Evolutionary conservation across 2,888 invertebrate genomes (phyloP).

Genomic region (Leptopterna dolabrata): DNA sequence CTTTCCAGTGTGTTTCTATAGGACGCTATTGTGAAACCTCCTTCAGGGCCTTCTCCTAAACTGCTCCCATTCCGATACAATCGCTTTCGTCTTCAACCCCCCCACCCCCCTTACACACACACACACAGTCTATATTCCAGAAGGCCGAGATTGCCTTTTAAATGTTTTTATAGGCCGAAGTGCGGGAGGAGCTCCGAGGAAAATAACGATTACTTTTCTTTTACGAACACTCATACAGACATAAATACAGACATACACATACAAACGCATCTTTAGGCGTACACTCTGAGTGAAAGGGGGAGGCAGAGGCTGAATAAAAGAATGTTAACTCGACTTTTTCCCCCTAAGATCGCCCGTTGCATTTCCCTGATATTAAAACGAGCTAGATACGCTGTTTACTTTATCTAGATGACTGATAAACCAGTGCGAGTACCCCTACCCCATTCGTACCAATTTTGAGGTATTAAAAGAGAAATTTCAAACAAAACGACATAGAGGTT

Average conservation of each 20-base stretch:
- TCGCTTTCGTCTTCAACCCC: not conserved
- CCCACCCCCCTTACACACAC: not conserved
- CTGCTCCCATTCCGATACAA: conserved; percentile 26
- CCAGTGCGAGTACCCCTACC: too few relatives aligned
- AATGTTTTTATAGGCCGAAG: conserved; percentile 29
- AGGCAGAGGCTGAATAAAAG: not conserved
- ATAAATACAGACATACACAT: not conserved
- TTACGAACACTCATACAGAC: not conserved
- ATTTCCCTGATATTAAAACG: not conserved
- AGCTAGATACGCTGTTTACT: too few relatives aligned
- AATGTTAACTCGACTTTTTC: conserved; percentile 9
- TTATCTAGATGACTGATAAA: too few relatives aligned
- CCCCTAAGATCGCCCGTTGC: not conserved
- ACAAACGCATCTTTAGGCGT: not conserved
- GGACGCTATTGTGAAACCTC: conserved; percentile 20
- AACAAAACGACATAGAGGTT: too few relatives aligned
- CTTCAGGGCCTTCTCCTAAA: not conserved
- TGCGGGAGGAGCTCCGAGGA: conserved; percentile 12
- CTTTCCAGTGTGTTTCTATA: conserved; percentile 14
- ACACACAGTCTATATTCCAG: not conserved
- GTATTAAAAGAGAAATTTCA: too few relatives aligned
- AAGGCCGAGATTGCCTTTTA: conserved; percentile 25
- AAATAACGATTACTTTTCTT: conserved; percentile 12
- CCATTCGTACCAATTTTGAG: too few relatives aligned
- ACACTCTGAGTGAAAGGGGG: not conserved